phyloP scores from a whole-genome alignment of 2,888 invertebrate species.

The Diaprepes abbreviatus region DNA sequence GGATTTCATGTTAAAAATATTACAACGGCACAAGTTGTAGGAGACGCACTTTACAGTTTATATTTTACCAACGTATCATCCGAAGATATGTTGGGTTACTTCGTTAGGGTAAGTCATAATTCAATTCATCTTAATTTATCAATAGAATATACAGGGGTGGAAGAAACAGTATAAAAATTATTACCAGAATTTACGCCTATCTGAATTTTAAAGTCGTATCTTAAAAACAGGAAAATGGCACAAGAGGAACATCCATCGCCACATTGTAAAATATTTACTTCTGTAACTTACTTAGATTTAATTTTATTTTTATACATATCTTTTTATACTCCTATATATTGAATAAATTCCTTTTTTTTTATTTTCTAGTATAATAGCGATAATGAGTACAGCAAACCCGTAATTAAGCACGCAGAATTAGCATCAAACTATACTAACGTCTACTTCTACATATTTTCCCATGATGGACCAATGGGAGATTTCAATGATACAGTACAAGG shows the following conservation, averaged over 20 bases:
- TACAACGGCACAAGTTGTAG: slow-evolving; percentile 32
- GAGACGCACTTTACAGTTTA: slow-evolving; percentile 46
- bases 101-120: slow-evolving; percentile 49
- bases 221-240: no score
- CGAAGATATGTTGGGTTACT: slow-evolving; percentile 48
- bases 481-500: slow-evolving; percentile 26
- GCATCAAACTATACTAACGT: slow-evolving; percentile 50
- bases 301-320: no score
- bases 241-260: no score
- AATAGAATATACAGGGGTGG: no score
- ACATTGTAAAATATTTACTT: no score
- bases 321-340: no score
- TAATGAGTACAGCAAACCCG: slow-evolving; percentile 27
- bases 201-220: no score
- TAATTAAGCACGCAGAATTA: slow-evolving; percentile 51
- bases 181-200: no score
- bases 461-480: slow-evolving; percentile 50
- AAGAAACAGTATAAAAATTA: no score
- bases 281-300: no score
- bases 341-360: no score
- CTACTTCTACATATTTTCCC: slow-evolving; percentile 53
- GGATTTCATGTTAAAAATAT: slow-evolving; percentile 42
- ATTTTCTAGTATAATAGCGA: background rate
- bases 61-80: slow-evolving; percentile 44
- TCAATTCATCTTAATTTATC: no score